Evolutionary conservation across 2,113 vertebrate species (phyloP).

Genomic region (Leptobrachium ailaonicum): DNA sequence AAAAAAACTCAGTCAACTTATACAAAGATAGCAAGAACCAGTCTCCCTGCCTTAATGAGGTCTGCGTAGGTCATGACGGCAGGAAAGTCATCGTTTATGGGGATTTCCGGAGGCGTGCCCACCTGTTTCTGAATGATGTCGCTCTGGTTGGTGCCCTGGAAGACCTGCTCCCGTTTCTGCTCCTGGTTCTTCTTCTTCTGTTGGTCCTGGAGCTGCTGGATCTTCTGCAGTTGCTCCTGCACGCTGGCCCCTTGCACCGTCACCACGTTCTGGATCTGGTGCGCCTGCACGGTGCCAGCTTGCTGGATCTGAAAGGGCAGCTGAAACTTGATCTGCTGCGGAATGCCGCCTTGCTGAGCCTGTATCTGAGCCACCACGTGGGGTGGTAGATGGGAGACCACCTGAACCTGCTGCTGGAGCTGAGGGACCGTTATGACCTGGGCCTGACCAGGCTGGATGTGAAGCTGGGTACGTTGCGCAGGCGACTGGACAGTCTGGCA

Average conservation of each 20-base stretch:
- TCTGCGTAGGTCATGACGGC: no score
- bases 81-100: no score
- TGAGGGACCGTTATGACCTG: conserved; percentile 80
- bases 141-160: conserved; percentile 82
- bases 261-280: conserved; percentile 90
- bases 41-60: background rate
- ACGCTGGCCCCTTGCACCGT: conserved; percentile 88
- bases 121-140: conserved; percentile 95
- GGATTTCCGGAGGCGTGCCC: conserved; percentile 42
- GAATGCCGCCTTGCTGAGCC: conserved; percentile 82
- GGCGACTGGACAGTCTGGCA: conserved; percentile 66
- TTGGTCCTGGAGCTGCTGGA: conserved; percentile 91
- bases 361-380: conserved; percentile 69
- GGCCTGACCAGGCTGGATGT: conserved; percentile 75
- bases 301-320: conserved; percentile 87
- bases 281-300: conserved; percentile 74
- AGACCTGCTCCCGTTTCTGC: conserved; percentile 84
- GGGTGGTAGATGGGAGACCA: conserved; percentile 82
- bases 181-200: conserved; percentile 90
- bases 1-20: conserved; percentile 43
- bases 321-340: conserved; percentile 88
- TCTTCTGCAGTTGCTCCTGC: conserved; percentile 90
- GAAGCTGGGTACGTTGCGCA: conserved; percentile 69
- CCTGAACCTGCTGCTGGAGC: conserved; percentile 86
- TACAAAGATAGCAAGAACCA: background rate